Conservation (phyloP, 2,797 vertebrate species). For the Intellagama lesueurii region DNA sequence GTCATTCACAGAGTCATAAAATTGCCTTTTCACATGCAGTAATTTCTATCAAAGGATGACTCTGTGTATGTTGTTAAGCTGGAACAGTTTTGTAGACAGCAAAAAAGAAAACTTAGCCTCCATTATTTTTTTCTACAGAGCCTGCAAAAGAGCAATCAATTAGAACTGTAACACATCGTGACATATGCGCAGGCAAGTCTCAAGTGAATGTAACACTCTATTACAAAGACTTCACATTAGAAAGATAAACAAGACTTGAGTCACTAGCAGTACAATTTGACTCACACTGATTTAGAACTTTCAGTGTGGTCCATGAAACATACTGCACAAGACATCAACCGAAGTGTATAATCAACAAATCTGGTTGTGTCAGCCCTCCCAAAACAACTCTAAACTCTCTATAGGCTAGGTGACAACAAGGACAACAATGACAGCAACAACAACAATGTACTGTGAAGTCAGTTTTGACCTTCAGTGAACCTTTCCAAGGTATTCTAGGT, state of each 20-base stretch:
- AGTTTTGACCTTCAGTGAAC: no score
- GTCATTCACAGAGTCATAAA: no score
- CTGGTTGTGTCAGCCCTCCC: conserved; percentile 10
- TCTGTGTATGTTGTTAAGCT: neutral
- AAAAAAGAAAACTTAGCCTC: neutral
- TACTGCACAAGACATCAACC: neutral
- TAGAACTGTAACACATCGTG: neutral
- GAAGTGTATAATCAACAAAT: conserved; percentile 21
- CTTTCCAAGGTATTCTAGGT: no score
- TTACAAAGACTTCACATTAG: neutral
- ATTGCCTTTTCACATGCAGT: neutral
- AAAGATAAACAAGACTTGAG: neutral
- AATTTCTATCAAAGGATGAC: neutral
- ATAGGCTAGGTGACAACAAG: neutral
- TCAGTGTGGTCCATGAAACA: neutral
- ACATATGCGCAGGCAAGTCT: neutral
- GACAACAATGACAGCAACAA: no score
- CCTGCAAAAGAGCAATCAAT: neutral
- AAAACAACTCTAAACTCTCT: conserved; percentile 13
- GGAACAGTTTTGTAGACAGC: neutral
- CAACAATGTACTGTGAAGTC: no score
- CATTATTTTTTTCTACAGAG: neutral
- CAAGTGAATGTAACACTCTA: neutral
- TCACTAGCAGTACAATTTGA: neutral
- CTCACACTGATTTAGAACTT: neutral